These are phyloP conservation scores for Luperina nickerlii DNA, from an alignment of 2,888 invertebrate genomes.

Conservation along the genomic window DNA sequence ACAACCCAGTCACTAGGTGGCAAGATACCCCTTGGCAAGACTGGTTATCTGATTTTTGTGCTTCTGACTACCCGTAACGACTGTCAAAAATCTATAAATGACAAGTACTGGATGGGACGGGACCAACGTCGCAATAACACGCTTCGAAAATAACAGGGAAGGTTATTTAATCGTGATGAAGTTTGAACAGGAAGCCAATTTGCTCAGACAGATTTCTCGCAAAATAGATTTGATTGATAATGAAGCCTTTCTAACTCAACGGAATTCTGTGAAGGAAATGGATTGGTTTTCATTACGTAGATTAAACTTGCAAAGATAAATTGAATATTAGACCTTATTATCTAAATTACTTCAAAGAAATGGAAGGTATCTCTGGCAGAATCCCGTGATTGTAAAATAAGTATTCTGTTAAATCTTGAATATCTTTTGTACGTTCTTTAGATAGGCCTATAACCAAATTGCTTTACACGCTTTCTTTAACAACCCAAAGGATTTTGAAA, in stretches of 20 bases:
- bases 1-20: no score
- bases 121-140: no score
- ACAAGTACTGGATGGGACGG: no score
- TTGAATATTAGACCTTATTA: not conserved
- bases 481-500: not conserved
- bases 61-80: no score
- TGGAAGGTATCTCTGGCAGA: not conserved
- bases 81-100: no score
- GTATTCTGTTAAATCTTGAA: not conserved
- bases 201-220: not conserved
- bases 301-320: conserved; percentile 4
- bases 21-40: no score
- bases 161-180: not conserved
- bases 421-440: not conserved
- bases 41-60: no score
- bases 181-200: not conserved
- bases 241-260: not conserved
- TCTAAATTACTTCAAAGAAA: conserved; percentile 1
- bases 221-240: not conserved
- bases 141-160: no score
- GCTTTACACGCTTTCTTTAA: no score
- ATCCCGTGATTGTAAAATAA: not conserved
- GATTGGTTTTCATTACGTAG: not conserved
- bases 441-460: no score
- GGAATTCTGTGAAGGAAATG: not conserved